These are phyloP conservation scores for Drepanosiphum platanoidis DNA, from an alignment of 2,888 invertebrate genomes.

Conservation along the genomic window DNA sequence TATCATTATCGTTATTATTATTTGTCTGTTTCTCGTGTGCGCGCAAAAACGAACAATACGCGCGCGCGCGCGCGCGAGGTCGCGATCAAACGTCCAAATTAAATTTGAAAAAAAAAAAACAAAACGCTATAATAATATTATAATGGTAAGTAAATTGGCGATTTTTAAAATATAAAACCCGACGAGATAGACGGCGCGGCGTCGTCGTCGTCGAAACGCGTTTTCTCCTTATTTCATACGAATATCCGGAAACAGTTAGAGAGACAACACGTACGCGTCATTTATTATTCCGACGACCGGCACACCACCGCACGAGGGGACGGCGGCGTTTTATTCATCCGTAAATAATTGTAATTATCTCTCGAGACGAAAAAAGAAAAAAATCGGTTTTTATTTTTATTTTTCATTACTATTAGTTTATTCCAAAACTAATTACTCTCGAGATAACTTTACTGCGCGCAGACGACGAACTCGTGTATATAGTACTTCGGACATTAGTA, in stretches of 20 bases:
- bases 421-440: constrained; percentile 19
- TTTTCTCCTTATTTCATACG: constrained; percentile 1
- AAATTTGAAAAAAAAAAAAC: too few species aligned
- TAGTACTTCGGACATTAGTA: constrained; percentile 14
- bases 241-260: not conserved
- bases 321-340: constrained; percentile 21
- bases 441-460: constrained; percentile 3
- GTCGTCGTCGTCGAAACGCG: not conserved
- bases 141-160: not conserved
- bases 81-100: not conserved
- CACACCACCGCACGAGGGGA: too few species aligned
- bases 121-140: too few species aligned
- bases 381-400: too few species aligned
- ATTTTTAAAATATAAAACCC: not conserved
- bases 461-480: not conserved
- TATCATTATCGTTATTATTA: not conserved
- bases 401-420: too few species aligned
- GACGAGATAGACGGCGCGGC: too few species aligned
- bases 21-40: not conserved
- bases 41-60: not conserved
- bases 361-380: not conserved
- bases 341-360: constrained; percentile 27
- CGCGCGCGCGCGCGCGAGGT: too few species aligned
- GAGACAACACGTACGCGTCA: not conserved
- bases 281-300: not conserved